Percentiles rank a stretch among this genome's conserved stretches.
Evolutionary conservation across 1,140 invertebrate species (phyloP).

Genomic region (Subanguina moxae): DNA sequence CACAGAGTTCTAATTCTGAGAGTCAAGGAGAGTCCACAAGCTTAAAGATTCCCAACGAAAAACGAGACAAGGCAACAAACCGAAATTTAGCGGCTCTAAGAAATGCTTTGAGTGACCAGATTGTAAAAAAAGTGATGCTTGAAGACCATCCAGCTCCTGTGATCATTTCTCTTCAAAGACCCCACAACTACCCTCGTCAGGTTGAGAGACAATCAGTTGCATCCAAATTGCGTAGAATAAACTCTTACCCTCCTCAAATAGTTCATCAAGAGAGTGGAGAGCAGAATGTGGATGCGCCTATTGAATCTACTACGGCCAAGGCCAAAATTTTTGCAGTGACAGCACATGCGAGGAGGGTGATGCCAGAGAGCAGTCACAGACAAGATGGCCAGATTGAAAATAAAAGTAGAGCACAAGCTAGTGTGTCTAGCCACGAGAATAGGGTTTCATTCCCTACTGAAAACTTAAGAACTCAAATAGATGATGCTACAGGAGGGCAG

Average conservation of each 20-base stretch:
- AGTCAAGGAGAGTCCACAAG: neutral
- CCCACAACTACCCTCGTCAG: neutral
- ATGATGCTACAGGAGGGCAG: no score
- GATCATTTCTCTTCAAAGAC: slow-evolving; percentile 21
- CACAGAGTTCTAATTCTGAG: neutral
- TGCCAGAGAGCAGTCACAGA: neutral
- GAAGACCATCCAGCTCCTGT: slow-evolving; percentile 13
- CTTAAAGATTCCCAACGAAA: slow-evolving; percentile 9
- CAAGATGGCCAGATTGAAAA: no score
- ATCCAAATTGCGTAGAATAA: no score
- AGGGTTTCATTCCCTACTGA: no score
- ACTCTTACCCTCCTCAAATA: no score
- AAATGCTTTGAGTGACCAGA: slow-evolving; percentile 9
- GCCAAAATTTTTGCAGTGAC: slow-evolving; percentile 2
- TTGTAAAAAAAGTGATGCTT: slow-evolving; percentile 20
- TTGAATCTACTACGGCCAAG: neutral
- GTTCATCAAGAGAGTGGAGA: no score
- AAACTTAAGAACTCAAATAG: no score
- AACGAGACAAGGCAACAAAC: slow-evolving; percentile 32
- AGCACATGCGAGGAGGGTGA: neutral
- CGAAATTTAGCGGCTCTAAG: slow-evolving; percentile 32
- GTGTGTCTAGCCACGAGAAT: no score
- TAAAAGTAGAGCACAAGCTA: no score
- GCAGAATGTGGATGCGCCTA: no score
- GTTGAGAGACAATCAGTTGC: no score